Evolutionary conservation across 2,888 invertebrate genomes (phyloP).

Genomic region (Bruchidius siliquastri): DNA sequence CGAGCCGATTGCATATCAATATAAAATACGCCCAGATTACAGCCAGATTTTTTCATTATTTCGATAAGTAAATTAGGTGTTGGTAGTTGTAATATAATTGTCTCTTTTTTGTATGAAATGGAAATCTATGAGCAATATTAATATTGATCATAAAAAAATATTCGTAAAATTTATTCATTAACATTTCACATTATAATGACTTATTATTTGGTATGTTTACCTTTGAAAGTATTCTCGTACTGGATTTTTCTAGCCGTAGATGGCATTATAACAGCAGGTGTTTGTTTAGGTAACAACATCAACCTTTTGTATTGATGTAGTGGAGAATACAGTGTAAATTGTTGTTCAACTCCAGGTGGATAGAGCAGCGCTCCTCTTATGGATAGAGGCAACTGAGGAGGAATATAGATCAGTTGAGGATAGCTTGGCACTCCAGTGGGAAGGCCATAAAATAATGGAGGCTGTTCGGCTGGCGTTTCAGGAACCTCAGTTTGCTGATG

Average conservation of each 20-base stretch:
- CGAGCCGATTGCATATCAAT: too few species aligned
- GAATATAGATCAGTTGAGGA: background rate
- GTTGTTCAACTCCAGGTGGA: background rate
- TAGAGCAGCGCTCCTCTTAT: background rate
- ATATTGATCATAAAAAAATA: too few species aligned
- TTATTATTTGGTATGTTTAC: background rate
- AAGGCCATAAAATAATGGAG: background rate
- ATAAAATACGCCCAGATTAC: too few species aligned
- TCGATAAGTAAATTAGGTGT: too few species aligned
- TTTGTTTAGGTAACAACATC: background rate
- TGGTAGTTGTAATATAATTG: too few species aligned
- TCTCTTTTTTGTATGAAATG: too few species aligned
- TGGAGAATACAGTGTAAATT: background rate
- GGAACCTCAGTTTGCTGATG: background rate
- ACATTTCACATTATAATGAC: too few species aligned
- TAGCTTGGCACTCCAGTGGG: background rate
- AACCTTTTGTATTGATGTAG: background rate
- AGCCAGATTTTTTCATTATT: too few species aligned
- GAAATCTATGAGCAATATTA: too few species aligned
- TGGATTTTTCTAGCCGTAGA: background rate
- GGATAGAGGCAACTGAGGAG: background rate
- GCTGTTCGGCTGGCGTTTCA: background rate
- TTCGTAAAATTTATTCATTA: too few species aligned
- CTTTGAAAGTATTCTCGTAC: background rate
- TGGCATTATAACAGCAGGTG: background rate